Conservation (phyloP, 2,888 invertebrate genomes). For the Achlya flavicornis region DNA sequence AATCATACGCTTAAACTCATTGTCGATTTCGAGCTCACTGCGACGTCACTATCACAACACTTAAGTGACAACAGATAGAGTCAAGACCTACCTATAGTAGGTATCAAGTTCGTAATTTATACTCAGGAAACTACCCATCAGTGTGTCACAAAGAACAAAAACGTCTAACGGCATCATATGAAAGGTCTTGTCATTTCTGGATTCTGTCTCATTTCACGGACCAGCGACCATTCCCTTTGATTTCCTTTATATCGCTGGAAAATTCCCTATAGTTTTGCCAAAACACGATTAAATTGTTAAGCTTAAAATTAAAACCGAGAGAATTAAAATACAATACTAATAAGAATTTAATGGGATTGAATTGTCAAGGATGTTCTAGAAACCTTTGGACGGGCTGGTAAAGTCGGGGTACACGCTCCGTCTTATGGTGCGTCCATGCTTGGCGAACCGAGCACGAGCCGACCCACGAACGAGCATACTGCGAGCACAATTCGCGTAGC, state of each 20-base stretch:
- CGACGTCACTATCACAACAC: too few relatives aligned
- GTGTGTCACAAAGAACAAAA: conserved; percentile 21
- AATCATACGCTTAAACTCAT: too few relatives aligned
- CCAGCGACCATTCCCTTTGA: conserved; percentile 60
- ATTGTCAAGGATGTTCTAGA: neutral
- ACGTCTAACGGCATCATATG: conserved; percentile 42
- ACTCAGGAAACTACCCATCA: conserved; percentile 10
- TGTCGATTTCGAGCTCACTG: too few relatives aligned
- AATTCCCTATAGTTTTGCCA: conserved; percentile 11
- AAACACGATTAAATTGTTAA: neutral
- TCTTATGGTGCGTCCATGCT: too few relatives aligned
- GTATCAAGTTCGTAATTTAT: too few relatives aligned
- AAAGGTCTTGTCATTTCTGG: conserved; percentile 59
- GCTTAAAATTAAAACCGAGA: neutral
- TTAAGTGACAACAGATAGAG: too few relatives aligned
- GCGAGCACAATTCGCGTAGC: too few relatives aligned
- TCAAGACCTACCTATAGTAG: too few relatives aligned
- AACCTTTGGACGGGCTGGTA: too few relatives aligned
- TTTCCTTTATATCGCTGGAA: conserved; percentile 51
- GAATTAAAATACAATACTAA: neutral
- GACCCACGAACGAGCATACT: too few relatives aligned
- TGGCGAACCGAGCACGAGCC: too few relatives aligned
- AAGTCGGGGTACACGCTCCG: too few relatives aligned
- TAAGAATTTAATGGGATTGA: neutral
- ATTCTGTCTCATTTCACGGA: conserved; percentile 68